Evolutionary conservation across 1,140 invertebrate genomes (phyloP).

Genomic region (Xylocopa sonorina): DNA sequence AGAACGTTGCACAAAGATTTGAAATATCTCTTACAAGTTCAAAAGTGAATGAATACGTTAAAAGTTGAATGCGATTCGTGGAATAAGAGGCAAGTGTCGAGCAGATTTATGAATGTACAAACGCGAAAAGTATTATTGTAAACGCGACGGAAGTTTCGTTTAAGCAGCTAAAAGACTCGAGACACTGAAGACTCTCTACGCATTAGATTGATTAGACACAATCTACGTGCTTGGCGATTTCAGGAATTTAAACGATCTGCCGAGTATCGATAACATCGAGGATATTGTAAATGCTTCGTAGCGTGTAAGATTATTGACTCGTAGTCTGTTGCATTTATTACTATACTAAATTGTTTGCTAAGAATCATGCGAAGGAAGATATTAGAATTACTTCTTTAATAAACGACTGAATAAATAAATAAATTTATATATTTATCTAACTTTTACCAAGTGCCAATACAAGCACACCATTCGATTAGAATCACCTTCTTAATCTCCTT

Average conservation of each 20-base stretch:
- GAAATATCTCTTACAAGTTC: background rate
- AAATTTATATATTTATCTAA: background rate
- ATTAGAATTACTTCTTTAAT: too few species aligned
- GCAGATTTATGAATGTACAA: background rate
- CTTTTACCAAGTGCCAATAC: background rate
- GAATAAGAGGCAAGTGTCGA: background rate
- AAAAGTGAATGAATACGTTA: background rate
- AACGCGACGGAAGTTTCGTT: background rate
- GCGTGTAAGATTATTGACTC: background rate
- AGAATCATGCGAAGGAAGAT: too few species aligned
- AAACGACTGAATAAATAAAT: too few species aligned
- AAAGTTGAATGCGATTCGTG: background rate
- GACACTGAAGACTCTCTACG: background rate
- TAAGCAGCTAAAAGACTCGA: background rate
- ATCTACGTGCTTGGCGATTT: background rate
- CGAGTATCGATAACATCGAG: background rate
- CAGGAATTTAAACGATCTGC: conserved; percentile 6
- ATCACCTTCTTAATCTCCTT: too few species aligned
- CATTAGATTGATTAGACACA: too few species aligned
- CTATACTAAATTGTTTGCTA: too few species aligned
- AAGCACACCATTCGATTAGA: too few species aligned
- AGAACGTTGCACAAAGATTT: too few species aligned
- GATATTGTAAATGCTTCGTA: background rate
- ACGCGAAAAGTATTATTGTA: background rate
- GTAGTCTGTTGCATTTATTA: background rate